phyloP scores from a whole-genome alignment of 2,797 vertebrate species.

The Rhinoraja longicauda region DNA sequence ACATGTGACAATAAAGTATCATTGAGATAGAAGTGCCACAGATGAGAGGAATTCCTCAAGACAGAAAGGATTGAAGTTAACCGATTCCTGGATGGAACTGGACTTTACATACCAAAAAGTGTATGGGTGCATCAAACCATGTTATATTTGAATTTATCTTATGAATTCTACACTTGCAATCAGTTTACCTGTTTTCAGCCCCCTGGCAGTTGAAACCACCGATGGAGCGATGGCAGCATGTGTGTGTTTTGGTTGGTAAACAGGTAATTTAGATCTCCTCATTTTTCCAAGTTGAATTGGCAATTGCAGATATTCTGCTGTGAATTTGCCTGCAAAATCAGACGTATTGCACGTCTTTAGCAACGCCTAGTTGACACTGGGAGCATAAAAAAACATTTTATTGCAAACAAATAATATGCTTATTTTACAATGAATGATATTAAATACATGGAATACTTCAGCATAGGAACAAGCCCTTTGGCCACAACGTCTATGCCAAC shows the following conservation, averaged over 20 bases:
- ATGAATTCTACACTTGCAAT: neutral
- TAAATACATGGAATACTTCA: too few species aligned
- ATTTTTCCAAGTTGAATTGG: neutral
- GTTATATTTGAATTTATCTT: neutral
- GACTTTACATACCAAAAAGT: neutral
- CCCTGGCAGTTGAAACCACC: neutral
- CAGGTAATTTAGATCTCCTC: constrained; percentile 22
- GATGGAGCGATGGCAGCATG: neutral
- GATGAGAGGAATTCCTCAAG: neutral
- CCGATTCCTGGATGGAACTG: neutral
- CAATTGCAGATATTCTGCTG: neutral
- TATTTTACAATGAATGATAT: too few species aligned
- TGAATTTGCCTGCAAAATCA: too few species aligned
- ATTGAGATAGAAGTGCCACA: neutral
- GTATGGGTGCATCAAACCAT: neutral
- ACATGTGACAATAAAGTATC: too few species aligned
- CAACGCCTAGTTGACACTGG: too few species aligned
- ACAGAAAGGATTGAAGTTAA: neutral
- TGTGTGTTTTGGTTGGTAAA: neutral
- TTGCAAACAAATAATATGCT: too few species aligned
- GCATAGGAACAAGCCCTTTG: too few species aligned
- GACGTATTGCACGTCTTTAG: too few species aligned
- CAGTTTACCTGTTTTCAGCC: constrained; percentile 8
- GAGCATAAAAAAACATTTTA: too few species aligned
- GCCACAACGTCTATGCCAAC: too few species aligned